Percentiles rank a stretch among this genome's conserved stretches.
These are phyloP conservation scores for Luffia ferchaultella DNA, from an alignment of 2,888 invertebrate species.

Conservation along the genomic window DNA sequence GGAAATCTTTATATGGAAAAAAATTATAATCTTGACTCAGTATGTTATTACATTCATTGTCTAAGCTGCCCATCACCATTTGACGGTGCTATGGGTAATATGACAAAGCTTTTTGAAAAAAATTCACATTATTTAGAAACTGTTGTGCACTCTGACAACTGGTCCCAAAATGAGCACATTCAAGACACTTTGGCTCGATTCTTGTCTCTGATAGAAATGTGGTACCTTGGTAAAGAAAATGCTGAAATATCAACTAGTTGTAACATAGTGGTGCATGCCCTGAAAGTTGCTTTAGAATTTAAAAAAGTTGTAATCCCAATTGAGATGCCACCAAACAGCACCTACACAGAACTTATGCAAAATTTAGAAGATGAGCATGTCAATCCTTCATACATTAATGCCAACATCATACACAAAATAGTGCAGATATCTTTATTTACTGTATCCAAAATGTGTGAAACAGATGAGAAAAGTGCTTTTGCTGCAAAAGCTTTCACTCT, in stretches of 20 bases:
- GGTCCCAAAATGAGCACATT: constrained; percentile 54
- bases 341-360: constrained; percentile 55
- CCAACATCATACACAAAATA: constrained; percentile 82
- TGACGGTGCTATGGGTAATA: constrained; percentile 89
- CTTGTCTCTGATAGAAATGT: constrained; percentile 67
- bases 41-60: constrained; percentile 90
- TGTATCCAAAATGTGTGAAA: constrained; percentile 76
- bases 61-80: constrained; percentile 80
- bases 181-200: constrained; percentile 56
- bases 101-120: constrained; percentile 76
- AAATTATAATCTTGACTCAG: constrained; percentile 86
- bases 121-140: constrained; percentile 69
- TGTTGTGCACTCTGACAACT: constrained; percentile 48
- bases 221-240: constrained; percentile 71
- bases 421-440: constrained; percentile 83
- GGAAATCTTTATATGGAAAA: constrained; percentile 85
- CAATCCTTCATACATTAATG: constrained; percentile 66
- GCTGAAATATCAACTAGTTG: constrained; percentile 73
- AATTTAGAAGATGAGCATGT: constrained; percentile 53
- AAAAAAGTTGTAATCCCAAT: constrained; percentile 43
- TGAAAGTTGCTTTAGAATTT: constrained; percentile 75
- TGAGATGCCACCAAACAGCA: constrained; percentile 47
- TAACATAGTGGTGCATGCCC: constrained; percentile 73
- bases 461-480: constrained; percentile 80
- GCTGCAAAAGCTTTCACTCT: constrained; percentile 86